Conservation (phyloP, 2,888 invertebrate genomes). For the Parascotia fuliginaria region DNA sequence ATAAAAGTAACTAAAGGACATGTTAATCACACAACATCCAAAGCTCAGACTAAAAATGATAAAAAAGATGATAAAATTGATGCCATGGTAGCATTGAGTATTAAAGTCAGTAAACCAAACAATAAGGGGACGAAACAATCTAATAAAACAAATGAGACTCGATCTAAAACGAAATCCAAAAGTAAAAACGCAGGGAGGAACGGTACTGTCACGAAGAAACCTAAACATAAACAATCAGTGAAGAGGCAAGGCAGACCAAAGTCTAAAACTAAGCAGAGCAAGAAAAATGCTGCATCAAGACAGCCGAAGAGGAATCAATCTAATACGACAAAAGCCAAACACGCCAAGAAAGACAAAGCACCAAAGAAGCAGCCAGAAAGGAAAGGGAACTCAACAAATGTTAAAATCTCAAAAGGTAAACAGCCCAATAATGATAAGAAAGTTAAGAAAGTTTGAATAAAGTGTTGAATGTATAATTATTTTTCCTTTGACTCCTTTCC, state of each 20-base stretch:
- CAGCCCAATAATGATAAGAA: slow-evolving; percentile 4
- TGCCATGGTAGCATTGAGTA: background rate
- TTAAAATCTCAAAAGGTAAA: slow-evolving; percentile 34
- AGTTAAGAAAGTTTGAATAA: slow-evolving; percentile 26
- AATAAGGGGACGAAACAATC: background rate
- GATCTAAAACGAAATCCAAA: background rate
- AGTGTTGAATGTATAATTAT: slow-evolving; percentile 19
- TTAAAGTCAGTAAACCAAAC: background rate
- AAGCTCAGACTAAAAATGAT: background rate
- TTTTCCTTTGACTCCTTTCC: slow-evolving; percentile 38
- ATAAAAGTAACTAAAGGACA: background rate
- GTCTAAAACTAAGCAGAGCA: background rate
- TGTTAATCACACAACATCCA: background rate
- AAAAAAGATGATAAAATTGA: background rate
- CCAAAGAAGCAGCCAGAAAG: background rate
- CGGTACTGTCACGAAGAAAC: background rate
- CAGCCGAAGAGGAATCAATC: background rate
- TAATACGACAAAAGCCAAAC: background rate
- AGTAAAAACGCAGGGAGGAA: background rate
- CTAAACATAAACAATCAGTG: background rate
- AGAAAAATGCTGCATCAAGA: background rate
- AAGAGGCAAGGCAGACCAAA: slow-evolving; percentile 1
- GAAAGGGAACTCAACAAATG: slow-evolving; percentile 4
- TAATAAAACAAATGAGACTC: background rate
- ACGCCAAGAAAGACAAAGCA: background rate